These are phyloP conservation scores for Panurus biarmicus DNA, from an alignment of 2,113 vertebrate genomes.

Conservation along the genomic window DNA sequence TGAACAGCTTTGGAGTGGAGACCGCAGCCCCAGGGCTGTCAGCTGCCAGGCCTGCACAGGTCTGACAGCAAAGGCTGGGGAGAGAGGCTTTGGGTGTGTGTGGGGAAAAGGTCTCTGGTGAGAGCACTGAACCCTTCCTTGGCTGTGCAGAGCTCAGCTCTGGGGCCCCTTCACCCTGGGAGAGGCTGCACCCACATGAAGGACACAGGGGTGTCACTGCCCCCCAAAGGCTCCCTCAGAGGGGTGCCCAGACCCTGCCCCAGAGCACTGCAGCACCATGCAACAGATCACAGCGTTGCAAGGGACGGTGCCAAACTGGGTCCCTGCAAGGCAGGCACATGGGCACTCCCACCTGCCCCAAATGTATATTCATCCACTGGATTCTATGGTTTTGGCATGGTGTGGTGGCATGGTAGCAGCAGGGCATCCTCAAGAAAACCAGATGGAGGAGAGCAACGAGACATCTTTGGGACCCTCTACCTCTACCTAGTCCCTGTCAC, in stretches of 20 bases:
- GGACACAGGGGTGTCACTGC: too few species aligned
- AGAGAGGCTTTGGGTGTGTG: not conserved
- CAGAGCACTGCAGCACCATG: not conserved
- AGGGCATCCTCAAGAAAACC: not conserved
- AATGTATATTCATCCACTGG: not conserved
- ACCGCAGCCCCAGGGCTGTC: not conserved
- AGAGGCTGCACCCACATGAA: not conserved
- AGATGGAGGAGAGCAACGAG: not conserved
- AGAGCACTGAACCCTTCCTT: not conserved
- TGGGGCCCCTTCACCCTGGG: not conserved
- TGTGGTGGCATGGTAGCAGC: rapidly evolving
- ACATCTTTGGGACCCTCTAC: not conserved
- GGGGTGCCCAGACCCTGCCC: not conserved
- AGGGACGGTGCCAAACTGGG: not conserved
- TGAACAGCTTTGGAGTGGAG: not conserved
- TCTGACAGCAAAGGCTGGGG: too few species aligned
- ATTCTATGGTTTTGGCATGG: rapidly evolving
- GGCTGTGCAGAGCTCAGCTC: not conserved
- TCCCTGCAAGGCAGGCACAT: not conserved
- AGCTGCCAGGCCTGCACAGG: not conserved
- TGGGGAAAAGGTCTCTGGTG: not conserved
- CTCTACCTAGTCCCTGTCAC: not conserved
- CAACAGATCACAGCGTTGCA: not conserved
- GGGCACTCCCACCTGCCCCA: not conserved
- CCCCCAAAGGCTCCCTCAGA: not conserved